These are phyloP conservation scores for Acridotheres tristis DNA, from an alignment of 2,797 vertebrate genomes.

Conservation along the genomic window DNA sequence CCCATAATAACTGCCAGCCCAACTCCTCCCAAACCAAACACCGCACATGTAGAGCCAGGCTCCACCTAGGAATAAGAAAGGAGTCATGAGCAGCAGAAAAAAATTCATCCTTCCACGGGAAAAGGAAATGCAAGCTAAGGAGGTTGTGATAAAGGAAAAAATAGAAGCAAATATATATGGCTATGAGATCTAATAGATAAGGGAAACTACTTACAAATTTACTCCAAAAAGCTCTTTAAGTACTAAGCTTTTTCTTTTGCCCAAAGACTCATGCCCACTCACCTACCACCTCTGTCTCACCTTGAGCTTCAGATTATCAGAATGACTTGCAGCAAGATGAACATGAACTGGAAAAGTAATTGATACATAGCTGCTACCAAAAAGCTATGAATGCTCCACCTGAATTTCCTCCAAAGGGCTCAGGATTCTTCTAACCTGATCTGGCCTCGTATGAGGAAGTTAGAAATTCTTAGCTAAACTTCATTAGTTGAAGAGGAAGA, in stretches of 20 bases:
- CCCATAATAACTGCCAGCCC: conserved; percentile 96
- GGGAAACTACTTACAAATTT: neutral
- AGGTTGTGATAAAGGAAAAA: neutral
- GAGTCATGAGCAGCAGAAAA: neutral
- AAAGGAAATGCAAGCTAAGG: neutral
- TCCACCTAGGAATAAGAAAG: conserved; percentile 80
- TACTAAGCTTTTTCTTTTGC: neutral
- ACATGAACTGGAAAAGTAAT: neutral
- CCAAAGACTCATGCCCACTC: neutral
- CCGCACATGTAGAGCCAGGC: conserved; percentile 88
- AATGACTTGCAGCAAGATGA: neutral
- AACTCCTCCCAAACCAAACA: conserved; percentile 94
- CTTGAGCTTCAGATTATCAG: neutral
- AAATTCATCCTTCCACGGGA: neutral
- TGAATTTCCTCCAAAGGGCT: neutral
- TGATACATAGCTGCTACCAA: neutral
- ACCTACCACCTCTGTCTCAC: neutral
- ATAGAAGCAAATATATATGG: neutral
- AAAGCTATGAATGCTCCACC: neutral
- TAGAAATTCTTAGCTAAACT: neutral
- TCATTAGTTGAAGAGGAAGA: neutral
- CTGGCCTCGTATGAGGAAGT: neutral
- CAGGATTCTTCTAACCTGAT: neutral
- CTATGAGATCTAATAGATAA: neutral
- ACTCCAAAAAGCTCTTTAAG: neutral